A percentile compares a stretch with the other conserved stretches of the same genome.
Evolutionary conservation across 2,797 vertebrate genomes (phyloP).

Genomic region (Xiphophorus birchmanni): DNA sequence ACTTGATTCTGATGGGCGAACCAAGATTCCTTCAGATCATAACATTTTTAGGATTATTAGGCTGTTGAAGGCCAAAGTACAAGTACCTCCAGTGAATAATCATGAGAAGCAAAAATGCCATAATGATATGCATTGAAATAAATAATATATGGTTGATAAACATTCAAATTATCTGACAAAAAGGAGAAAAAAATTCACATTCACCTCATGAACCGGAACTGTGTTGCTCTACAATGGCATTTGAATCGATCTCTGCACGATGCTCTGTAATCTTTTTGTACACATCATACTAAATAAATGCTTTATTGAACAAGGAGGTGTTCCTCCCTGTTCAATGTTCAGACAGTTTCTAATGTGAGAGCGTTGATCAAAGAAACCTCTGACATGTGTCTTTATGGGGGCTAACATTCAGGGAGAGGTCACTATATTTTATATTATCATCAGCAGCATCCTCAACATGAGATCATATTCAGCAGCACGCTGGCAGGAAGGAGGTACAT

Average conservation of each 20-base stretch:
- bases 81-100: neutral
- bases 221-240: neutral
- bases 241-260: neutral
- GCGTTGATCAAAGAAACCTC: constrained; percentile 73
- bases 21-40: neutral
- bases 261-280: neutral
- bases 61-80: neutral
- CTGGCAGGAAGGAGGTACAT: constrained; percentile 59
- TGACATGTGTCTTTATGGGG: constrained; percentile 83
- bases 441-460: constrained; percentile 51
- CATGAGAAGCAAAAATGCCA: neutral
- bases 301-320: constrained; percentile 44
- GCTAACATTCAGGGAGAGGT: constrained; percentile 72
- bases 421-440: constrained; percentile 41
- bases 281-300: constrained; percentile 9
- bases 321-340: constrained; percentile 32
- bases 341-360: constrained; percentile 32
- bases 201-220: neutral
- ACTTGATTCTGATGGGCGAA: neutral
- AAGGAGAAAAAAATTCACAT: neutral
- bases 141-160: neutral
- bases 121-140: neutral
- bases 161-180: neutral
- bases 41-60: neutral
- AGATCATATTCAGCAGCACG: constrained; percentile 50